phyloP scores from a whole-genome alignment of 2,113 vertebrate species.

The Gallinago paraguaiae region DNA sequence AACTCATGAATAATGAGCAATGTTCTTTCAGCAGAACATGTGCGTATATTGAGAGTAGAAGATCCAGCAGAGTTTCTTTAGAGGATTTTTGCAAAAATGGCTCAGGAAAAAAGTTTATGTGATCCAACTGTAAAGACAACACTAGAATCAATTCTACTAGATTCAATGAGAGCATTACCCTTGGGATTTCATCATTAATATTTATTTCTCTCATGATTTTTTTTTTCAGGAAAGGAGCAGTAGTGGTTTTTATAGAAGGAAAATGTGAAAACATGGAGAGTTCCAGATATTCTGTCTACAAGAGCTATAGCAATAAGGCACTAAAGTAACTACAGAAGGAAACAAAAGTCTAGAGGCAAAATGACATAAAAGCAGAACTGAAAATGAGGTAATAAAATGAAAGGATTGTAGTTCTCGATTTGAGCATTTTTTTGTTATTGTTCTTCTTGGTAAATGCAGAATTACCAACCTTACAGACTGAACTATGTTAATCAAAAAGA shows the following conservation, averaged over 20 bases:
- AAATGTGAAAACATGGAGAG: background rate
- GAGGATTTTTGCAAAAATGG: background rate
- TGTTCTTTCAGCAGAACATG: background rate
- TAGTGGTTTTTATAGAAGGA: background rate
- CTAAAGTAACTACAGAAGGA: background rate
- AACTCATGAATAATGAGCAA: background rate
- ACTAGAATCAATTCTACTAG: background rate
- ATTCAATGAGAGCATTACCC: background rate
- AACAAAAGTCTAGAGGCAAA: constrained; percentile 13
- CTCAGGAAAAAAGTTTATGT: background rate
- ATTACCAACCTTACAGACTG: background rate
- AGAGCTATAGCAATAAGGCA: background rate
- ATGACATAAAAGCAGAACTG: background rate
- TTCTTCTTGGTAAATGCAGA: background rate
- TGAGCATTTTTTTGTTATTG: background rate
- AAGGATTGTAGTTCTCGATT: background rate
- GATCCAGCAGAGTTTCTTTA: background rate
- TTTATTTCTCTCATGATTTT: background rate
- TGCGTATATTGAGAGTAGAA: background rate
- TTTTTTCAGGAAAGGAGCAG: background rate
- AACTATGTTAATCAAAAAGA: constrained; percentile 12
- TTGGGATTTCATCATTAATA: background rate
- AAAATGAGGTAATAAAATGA: background rate
- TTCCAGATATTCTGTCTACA: background rate
- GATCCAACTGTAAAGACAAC: background rate